Evolutionary conservation across 92 coral and sea anemone genomes (phyloP).

Genomic region (Bergia sp.): DNA sequence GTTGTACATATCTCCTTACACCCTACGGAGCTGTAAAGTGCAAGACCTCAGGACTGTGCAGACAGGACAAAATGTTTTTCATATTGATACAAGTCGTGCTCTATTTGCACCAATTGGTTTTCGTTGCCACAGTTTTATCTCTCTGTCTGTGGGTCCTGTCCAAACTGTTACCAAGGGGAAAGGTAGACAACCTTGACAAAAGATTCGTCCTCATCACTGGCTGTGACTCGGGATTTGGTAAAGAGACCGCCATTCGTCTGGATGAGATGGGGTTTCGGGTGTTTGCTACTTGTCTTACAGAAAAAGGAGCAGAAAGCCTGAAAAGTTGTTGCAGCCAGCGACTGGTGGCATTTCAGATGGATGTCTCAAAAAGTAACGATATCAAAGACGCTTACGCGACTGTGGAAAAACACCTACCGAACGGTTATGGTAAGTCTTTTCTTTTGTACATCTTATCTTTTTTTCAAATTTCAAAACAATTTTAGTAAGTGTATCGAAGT

Average conservation of each 20-base stretch:
- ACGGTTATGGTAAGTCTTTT: neutral
- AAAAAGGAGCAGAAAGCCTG: constrained; percentile 33
- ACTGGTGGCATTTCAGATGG: constrained; percentile 47
- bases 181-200: neutral
- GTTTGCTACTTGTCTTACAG: constrained; percentile 55
- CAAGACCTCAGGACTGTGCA: neutral
- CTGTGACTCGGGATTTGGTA: constrained; percentile 69
- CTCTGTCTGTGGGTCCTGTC: constrained; percentile 11
- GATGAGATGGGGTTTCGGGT: constrained; percentile 55
- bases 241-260: constrained; percentile 44
- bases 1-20: neutral
- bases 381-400: constrained; percentile 46
- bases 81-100: constrained; percentile 9
- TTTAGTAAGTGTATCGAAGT: neutral
- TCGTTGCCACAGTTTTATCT: constrained; percentile 1
- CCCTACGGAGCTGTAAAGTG: neutral
- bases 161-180: constrained; percentile 13
- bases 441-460: neutral
- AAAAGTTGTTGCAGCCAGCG: constrained; percentile 46
- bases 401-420: constrained; percentile 12
- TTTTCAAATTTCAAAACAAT: neutral
- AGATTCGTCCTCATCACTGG: constrained; percentile 53
- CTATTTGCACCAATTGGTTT: constrained; percentile 28
- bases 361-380: constrained; percentile 43
- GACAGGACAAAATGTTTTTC: constrained; percentile 27